Conservation (phyloP, 30 jellyfish, hydroid and myxozoan species). For the Aurelia aurita complex sp. Pacific region DNA sequence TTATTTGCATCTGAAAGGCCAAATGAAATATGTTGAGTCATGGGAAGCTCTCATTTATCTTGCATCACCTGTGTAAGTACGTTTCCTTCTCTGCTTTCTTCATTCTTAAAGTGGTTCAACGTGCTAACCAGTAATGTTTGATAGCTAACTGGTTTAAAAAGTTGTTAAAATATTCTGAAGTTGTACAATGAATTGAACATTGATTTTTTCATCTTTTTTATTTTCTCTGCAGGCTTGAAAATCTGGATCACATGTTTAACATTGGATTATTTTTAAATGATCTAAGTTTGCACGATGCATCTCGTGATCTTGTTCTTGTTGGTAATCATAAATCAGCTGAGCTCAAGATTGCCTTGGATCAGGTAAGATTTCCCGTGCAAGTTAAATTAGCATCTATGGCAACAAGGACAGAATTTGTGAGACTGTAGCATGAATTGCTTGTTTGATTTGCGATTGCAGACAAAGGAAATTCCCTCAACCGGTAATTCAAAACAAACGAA, state of each 20-base stretch:
- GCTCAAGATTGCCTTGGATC: constrained; percentile 53
- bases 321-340: constrained; percentile 73
- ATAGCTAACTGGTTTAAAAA: no score
- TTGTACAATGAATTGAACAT: no score
- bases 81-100: no score
- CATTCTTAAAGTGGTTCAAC: no score
- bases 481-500: no score
- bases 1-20: constrained; percentile 54
- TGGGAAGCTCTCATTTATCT: constrained; percentile 61
- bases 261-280: constrained; percentile 61
- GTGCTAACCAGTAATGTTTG: no score
- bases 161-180: no score
- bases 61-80: constrained; percentile 69
- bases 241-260: constrained; percentile 55
- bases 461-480: no score
- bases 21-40: constrained; percentile 35
- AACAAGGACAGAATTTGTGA: background rate
- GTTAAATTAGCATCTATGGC: background rate
- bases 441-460: no score
- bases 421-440: no score
- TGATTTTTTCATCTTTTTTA: no score
- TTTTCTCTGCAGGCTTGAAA: constrained; percentile 40
- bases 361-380: constrained; percentile 9
- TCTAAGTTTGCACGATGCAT: constrained; percentile 68
- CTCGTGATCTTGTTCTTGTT: constrained; percentile 62